Percentiles rank a stretch among this genome's conserved stretches.
phyloP scores from a whole-genome alignment of 2,888 invertebrate species.

The Luffia ferchaultella region DNA sequence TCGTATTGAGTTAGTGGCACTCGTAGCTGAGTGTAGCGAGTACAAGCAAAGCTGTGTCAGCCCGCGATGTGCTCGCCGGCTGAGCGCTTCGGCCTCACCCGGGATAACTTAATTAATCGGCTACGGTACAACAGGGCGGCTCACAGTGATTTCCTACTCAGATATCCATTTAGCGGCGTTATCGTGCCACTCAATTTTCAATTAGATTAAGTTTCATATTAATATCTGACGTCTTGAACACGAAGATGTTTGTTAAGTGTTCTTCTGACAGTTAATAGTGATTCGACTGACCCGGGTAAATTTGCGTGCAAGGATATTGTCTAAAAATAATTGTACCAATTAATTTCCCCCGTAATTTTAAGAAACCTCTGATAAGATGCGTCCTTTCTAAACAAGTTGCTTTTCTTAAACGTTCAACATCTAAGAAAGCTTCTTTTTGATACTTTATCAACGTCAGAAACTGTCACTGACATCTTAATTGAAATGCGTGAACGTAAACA shows the following conservation, averaged over 20 bases:
- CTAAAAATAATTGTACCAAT: too few species aligned
- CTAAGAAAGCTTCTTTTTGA: too few species aligned
- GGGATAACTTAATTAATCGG: slow-evolving; percentile 58
- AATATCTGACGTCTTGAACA: slow-evolving; percentile 21
- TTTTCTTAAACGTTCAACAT: too few species aligned
- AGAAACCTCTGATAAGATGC: too few species aligned
- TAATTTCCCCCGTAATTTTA: too few species aligned
- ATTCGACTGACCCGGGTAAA: too few species aligned
- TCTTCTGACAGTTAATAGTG: slow-evolving; percentile 4
- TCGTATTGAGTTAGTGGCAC: slow-evolving; percentile 55
- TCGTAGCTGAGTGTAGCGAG: slow-evolving; percentile 40
- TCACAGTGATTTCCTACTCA: slow-evolving; percentile 51
- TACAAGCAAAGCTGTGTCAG: slow-evolving; percentile 18
- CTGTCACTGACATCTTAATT: too few species aligned
- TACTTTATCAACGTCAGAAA: too few species aligned
- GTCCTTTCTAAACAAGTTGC: too few species aligned
- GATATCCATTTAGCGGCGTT: slow-evolving; percentile 54
- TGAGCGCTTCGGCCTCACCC: slow-evolving; percentile 29
- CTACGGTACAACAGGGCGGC: slow-evolving; percentile 40
- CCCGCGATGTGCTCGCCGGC: slow-evolving; percentile 15
- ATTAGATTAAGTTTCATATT: slow-evolving; percentile 39
- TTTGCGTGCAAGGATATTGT: too few species aligned
- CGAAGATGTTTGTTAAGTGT: background rate
- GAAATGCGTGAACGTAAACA: too few species aligned
- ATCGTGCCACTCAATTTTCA: slow-evolving; percentile 45